Evolutionary conservation across 2,797 vertebrate genomes (phyloP).

Genomic region (Coracias cyanogaster): DNA sequence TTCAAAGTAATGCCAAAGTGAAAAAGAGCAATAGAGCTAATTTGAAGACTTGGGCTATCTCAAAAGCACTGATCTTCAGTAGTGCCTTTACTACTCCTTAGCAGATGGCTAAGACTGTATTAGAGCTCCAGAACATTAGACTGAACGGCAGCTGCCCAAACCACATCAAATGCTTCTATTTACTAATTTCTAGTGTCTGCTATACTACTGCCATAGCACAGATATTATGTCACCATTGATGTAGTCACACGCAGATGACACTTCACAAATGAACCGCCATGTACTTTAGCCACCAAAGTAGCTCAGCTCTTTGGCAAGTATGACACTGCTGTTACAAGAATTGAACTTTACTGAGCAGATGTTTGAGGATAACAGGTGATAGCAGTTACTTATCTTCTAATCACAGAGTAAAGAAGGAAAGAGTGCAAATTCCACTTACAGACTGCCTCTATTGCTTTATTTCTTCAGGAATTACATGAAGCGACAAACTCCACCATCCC

Average conservation of each 20-base stretch:
- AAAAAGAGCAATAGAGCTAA: slow-evolving; percentile 45
- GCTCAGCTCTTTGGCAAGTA: neutral
- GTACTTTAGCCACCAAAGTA: neutral
- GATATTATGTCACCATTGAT: slow-evolving; percentile 19
- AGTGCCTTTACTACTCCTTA: neutral
- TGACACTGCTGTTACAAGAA: slow-evolving; percentile 26
- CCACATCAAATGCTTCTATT: slow-evolving; percentile 46
- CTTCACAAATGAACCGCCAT: neutral
- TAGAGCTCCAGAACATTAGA: slow-evolving; percentile 38
- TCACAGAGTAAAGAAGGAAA: neutral
- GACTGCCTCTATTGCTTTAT: neutral
- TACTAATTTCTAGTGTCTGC: slow-evolving; percentile 58
- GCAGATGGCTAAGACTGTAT: slow-evolving; percentile 16
- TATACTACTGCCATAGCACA: slow-evolving; percentile 42
- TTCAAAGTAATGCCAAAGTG: slow-evolving; percentile 35
- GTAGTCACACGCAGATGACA: slow-evolving; percentile 47
- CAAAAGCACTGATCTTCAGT: neutral
- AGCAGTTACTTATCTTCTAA: slow-evolving; percentile 24
- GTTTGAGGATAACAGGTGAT: slow-evolving; percentile 47
- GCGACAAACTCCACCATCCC: neutral
- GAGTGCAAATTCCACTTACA: neutral
- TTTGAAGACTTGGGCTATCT: neutral
- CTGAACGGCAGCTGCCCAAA: slow-evolving; percentile 42
- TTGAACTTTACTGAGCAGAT: slow-evolving; percentile 44
- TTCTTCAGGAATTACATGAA: neutral